Base-by-base conservation (phyloP, 2,113 vertebrate species). In the Plectropomus leopardus region DNA sequence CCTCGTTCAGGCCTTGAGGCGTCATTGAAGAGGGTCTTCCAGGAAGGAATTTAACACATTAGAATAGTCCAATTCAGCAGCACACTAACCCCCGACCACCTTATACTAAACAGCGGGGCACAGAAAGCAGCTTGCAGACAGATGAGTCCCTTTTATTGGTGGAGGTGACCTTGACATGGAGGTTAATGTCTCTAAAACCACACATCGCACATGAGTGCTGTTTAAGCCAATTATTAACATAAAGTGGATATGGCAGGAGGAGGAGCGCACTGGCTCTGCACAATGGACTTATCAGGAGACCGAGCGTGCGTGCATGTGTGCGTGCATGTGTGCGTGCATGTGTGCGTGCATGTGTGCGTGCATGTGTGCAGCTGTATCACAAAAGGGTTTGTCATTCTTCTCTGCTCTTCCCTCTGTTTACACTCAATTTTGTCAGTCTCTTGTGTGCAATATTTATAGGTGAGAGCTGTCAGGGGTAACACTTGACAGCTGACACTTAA, bases 171-270 rank as follows among this genome's bases (percentile, higher is more conserved):
- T 86, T 89, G 78, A 86, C 57, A 59, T 0, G 1, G 32, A 75
- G 80, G 78, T 78, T 82, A 88, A 88, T 88, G 74, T 40, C 72
- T 72, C 55, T 66, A 47, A 84, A 89, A 66, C 50, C 47, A 26
- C 77, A 80, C 47, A 59, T 51, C 54, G 48, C 1, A 42, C 42
- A 64, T 4, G 26, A 82, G 75, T 13, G 40, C 44, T 32, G 58
- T 73, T 83, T 50, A 82, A 88, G 75, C 76, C 61, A 86, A 82
- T 92, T 83, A 83, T 78, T 66, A 81, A 80, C 58, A 75, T 71
- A 7, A 67, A 85, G 54, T 84, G 66, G 70, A 81, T 60, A 36
- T 5, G 13, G 53, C 32, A 53, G 30, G 3, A 72, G 36, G 34
- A 47, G 47, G 44, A 81, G 74, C 6, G 13, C 16, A 26, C 4